Evolutionary conservation across 2,797 vertebrate species (phyloP), one percentile per base, ranked within the genome.

Genomic region (Chiroxiphia lanceolata): DNA sequence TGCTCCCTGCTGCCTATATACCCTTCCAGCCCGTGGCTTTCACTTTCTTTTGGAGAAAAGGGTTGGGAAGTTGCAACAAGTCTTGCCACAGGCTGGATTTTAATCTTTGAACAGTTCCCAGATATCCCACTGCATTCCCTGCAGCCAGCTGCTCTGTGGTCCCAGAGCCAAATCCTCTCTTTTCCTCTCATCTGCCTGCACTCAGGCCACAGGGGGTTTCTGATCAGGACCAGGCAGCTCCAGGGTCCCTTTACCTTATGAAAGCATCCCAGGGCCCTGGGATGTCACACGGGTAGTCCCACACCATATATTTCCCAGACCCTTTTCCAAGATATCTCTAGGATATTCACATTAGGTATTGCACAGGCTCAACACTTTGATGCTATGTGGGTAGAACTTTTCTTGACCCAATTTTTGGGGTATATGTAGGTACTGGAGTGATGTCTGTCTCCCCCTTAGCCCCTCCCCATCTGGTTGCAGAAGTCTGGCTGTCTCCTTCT

Each of bases 1-100:
- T 63, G 5, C 27, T 87, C 13, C 18, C 21, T 0, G 0, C 65
- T 68, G 78, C 56, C 54, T 85, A 91, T 97, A 95, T 97, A 96
- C 76, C 45, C 50, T 81, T 83, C 53, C 44, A 91, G 85, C 17
- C 19, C 0, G 6, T 44, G 65, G 42, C 91, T 97, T 97, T 97
- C 96, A 93, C 69, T 96, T 96, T 95, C 96, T 82, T 78, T 86
- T 38, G 22, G 45, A 60, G 13, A 56, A 44, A 21, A 57, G 42
- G 69, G 3, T 7, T 69, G 91, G 84, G 42, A 93, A 44, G 31
- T 40, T 86, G 25, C 42, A 79, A 51, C 6, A 79, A 78, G 15
- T 64, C 57, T 94, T 88, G 17, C 65, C 53, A 65, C 67, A 89
- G 83, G 38, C 72, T 83, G 74, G 63, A 70, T 83, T 83, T 84